phyloP scores from a whole-genome alignment of 2,113 vertebrate genomes.

The Epinephelus fuscoguttatus region DNA sequence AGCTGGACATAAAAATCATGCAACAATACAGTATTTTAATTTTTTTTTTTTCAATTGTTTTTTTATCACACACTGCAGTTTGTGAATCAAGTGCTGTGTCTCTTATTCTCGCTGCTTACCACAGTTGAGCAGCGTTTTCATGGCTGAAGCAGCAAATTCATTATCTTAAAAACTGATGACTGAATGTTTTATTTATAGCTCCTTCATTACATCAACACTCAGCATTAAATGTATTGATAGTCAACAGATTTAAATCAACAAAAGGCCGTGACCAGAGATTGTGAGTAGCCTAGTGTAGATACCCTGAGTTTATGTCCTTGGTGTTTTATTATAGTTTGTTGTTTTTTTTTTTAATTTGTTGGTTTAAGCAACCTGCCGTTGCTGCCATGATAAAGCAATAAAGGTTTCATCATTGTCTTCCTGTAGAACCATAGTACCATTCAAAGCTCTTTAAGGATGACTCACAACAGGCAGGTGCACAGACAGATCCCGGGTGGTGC shows the following conservation, averaged over 20 bases:
- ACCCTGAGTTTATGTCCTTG: neutral
- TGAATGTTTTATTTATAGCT: constrained; percentile 31
- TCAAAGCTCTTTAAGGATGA: too few relatives aligned
- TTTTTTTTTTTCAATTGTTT: neutral
- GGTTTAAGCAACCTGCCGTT: neutral
- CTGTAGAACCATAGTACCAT: neutral
- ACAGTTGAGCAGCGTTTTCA: neutral
- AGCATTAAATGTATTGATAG: constrained; percentile 4
- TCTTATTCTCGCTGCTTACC: neutral
- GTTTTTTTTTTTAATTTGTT: neutral
- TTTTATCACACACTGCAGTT: neutral
- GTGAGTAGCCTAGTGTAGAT: neutral
- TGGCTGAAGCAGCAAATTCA: constrained; percentile 18
- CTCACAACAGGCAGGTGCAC: too few relatives aligned
- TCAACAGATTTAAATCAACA: constrained; percentile 28
- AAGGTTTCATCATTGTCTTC: neutral
- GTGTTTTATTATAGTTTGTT: neutral
- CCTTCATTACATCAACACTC: constrained; percentile 1
- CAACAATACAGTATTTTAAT: neutral
- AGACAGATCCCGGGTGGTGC: too few relatives aligned
- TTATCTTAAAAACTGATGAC: constrained; percentile 22
- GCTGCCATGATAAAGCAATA: neutral
- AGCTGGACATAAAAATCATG: neutral
- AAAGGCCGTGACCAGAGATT: constrained; percentile 39
- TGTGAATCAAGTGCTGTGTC: neutral